Conservation (phyloP, 2,113 vertebrate species). For the Cranoglanis bouderius region DNA sequence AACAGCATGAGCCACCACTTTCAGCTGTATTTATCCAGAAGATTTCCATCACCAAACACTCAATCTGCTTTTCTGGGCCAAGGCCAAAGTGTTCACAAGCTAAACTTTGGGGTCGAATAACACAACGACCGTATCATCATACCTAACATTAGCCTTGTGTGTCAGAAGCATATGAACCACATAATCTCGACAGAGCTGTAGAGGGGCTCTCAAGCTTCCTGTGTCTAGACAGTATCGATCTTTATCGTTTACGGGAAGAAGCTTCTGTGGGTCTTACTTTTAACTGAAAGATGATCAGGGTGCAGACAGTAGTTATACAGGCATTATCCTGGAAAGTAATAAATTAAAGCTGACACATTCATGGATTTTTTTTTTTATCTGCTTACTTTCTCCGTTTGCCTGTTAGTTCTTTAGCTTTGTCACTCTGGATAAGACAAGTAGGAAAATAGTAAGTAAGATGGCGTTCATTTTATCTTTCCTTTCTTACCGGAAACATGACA, state of each 20-base stretch:
- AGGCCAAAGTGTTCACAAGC: neutral
- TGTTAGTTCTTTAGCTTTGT: neutral
- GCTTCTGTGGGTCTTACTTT: neutral
- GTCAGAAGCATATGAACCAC: neutral
- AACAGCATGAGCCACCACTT: too few species aligned
- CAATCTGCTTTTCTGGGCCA: neutral
- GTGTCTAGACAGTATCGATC: conserved; percentile 24
- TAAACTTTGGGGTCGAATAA: neutral
- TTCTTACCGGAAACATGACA: neutral
- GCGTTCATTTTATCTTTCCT: neutral
- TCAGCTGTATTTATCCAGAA: neutral
- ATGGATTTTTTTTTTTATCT: neutral
- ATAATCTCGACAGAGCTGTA: neutral
- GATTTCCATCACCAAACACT: conserved; percentile 3
- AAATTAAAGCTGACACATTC: conserved; percentile 2
- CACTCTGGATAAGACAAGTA: neutral
- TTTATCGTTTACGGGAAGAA: neutral
- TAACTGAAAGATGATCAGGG: conserved; percentile 21
- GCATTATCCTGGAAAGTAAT: neutral
- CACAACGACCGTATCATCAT: neutral
- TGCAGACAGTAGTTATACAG: neutral
- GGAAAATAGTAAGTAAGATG: neutral
- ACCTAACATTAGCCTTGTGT: neutral
- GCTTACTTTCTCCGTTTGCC: neutral
- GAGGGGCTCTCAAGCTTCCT: neutral